phyloP scores from a whole-genome alignment of 2,888 invertebrate genomes.

The Zonitis immaculata region DNA sequence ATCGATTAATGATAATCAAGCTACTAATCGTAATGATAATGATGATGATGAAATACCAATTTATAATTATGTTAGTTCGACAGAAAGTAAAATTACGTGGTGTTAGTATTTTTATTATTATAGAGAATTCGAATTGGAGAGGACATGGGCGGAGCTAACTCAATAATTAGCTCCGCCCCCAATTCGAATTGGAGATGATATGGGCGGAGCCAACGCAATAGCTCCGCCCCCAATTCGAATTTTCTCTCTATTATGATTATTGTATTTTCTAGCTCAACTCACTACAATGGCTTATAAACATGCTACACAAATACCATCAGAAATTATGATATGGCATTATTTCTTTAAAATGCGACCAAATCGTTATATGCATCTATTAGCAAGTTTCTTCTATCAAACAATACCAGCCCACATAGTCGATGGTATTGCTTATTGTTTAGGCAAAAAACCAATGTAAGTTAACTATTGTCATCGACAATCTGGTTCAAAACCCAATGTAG shows the following conservation, averaged over 20 bases:
- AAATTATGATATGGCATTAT: constrained; percentile 60
- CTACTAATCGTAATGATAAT: not conserved
- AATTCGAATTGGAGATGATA: too few species aligned
- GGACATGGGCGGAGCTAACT: too few species aligned
- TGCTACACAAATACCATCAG: too few species aligned
- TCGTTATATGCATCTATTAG: constrained; percentile 54
- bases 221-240: too few species aligned
- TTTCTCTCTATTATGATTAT: too few species aligned
- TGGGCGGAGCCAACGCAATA: too few species aligned
- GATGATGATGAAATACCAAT: constrained; percentile 53
- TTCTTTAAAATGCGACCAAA: constrained; percentile 59
- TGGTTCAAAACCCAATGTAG: too few species aligned
- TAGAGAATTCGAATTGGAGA: too few species aligned
- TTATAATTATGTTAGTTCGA: constrained; percentile 82
- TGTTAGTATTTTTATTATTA: constrained; percentile 53
- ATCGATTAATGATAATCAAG: constrained; percentile 34
- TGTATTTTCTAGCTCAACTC: too few species aligned
- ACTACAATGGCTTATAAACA: too few species aligned
- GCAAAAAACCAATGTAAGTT: constrained; percentile 62
- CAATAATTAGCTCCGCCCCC: too few species aligned
- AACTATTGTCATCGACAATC: constrained; percentile 22
- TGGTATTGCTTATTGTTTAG: constrained; percentile 52
- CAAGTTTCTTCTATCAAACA: constrained; percentile 57
- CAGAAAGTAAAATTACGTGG: constrained; percentile 79
- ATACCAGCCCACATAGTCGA: constrained; percentile 61